Evolutionary conservation across 2,888 invertebrate genomes (phyloP), one percentile per base, ranked within the genome.

Genomic region (Pecten maximus): DNA sequence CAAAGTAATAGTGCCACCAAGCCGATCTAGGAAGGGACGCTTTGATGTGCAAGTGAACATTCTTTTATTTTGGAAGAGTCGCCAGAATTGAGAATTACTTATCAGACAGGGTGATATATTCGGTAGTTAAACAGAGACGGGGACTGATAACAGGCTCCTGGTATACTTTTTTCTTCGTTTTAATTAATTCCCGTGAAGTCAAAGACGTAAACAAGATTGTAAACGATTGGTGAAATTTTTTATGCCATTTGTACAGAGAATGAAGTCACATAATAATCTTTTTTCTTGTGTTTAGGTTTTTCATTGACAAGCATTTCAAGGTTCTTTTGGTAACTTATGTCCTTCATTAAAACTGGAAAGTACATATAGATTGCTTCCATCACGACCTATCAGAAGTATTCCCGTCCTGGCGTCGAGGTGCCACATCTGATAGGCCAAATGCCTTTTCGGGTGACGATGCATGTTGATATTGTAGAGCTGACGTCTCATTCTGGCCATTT

Each of bases 1-100:
- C 16, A 74, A 74, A 74, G 12, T 74, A 23, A 74, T 74, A 35
- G 28, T 74, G 35, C 74, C 74, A 74, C 28, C 74, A 74, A 74
- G 10, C 10, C 35, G 74, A 74, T 35, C 35, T 28, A 28, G 74
- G 35, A 74, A 74, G 74, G 35, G 74, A 74, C 74, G 74, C 74
- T 74, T 74, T 74, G 74, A 74, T 74, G 74, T 74, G 74, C 12
- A 35, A 74, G 74, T 74, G 74, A 74, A 35, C 28, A 74, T 74
- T 74, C 35, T 74, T 74, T n/a, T 74, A 28, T 74, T 74, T 74
- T 16, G 74, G 74, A 74, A 74, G 74, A 74, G 74, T 74, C 74
- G 74, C 74, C 74, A 74, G 74, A 74, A 74, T 74, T 74, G 74
- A 74, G 74, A 74, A 74, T 74, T 10, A 74, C 74, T 74, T 74